Conservation (phyloP, 2,797 vertebrate genomes). For the Glyptemys insculpta region DNA sequence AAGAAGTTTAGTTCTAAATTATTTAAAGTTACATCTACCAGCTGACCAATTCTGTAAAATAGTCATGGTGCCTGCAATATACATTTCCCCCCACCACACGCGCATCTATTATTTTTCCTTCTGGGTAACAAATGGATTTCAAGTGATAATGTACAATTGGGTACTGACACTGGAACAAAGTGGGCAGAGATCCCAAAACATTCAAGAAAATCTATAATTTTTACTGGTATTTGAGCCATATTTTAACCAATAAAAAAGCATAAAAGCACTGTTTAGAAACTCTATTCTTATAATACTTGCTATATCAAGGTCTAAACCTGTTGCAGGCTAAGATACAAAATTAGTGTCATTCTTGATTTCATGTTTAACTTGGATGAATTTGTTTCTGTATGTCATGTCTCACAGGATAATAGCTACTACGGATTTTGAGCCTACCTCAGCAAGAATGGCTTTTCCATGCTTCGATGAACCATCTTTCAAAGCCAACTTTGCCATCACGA, state of each 20-base stretch:
- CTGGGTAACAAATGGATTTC: not conserved
- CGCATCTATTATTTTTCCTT: not conserved
- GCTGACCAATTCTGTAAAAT: not conserved
- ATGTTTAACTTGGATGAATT: not conserved
- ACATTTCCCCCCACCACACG: not conserved
- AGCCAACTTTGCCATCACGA: constrained; percentile 85
- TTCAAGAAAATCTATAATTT: not conserved
- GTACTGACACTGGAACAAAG: not conserved
- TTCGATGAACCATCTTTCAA: constrained; percentile 88
- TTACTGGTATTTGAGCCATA: not conserved
- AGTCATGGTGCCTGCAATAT: not conserved
- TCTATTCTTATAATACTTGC: not conserved
- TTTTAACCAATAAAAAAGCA: not conserved
- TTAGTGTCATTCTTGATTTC: not conserved
- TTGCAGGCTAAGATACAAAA: not conserved
- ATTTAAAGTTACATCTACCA: not conserved
- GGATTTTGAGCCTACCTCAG: constrained; percentile 86
- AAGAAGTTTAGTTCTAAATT: not conserved
- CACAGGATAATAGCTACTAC: constrained; percentile 82
- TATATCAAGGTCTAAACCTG: not conserved
- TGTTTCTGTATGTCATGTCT: not conserved
- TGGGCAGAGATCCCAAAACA: not conserved
- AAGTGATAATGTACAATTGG: not conserved
- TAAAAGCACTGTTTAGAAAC: not conserved
- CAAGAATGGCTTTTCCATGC: constrained; percentile 85